These are phyloP conservation scores for Limnephilus auricula DNA, from an alignment of 2,888 invertebrate species.

Conservation along the genomic window DNA sequence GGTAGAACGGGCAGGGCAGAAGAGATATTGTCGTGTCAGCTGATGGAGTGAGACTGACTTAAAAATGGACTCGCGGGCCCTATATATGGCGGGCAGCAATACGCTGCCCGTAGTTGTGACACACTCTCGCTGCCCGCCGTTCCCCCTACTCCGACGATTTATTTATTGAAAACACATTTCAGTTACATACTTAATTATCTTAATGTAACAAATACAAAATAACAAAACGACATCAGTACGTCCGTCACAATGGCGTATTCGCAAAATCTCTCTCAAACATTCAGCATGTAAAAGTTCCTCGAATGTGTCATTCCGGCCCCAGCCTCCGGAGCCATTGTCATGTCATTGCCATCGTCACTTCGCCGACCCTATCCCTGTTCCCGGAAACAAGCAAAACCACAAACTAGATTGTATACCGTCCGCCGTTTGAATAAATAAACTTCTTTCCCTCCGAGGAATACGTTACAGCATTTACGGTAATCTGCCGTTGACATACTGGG, in stretches of 20 bases:
- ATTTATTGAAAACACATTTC: too few species aligned
- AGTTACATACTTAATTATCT: too few species aligned
- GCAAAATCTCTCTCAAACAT: not conserved
- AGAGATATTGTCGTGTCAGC: too few species aligned
- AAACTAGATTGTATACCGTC: slow-evolving; percentile 18
- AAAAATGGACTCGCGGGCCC: too few species aligned
- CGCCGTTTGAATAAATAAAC: slow-evolving; percentile 55
- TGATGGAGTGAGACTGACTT: too few species aligned
- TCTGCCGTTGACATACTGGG: slow-evolving; percentile 59
- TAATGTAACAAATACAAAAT: too few species aligned
- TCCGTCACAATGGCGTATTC: not conserved
- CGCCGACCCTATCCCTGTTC: not conserved
- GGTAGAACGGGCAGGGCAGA: too few species aligned
- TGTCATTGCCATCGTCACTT: not conserved
- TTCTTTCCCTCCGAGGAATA: slow-evolving; percentile 46
- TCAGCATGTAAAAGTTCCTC: not conserved
- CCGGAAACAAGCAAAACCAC: slow-evolving; percentile 16
- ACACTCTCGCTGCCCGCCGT: too few species aligned
- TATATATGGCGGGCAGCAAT: too few species aligned
- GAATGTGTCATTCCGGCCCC: not conserved
- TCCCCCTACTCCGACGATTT: too few species aligned
- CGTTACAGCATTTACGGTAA: slow-evolving; percentile 59
- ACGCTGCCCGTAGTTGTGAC: too few species aligned
- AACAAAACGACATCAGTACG: too few species aligned
- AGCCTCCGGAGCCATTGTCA: not conserved